Evolutionary conservation across 2,888 invertebrate species (phyloP).

Genomic region (Junonia oenone): DNA sequence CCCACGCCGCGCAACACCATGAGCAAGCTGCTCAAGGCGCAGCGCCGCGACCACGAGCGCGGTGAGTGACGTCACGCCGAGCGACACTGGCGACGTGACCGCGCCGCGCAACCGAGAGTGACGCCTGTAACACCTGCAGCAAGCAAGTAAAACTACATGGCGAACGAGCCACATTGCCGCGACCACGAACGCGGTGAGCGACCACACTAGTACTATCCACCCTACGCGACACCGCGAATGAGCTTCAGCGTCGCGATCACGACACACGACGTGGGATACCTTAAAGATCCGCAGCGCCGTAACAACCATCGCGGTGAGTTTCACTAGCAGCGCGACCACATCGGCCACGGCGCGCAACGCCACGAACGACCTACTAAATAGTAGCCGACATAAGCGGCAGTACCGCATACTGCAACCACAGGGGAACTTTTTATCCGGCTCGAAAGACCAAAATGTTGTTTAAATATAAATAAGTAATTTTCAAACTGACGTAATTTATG

Average conservation of each 20-base stretch:
- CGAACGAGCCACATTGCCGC: slow-evolving; percentile 49
- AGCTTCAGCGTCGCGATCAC: slow-evolving; percentile 18
- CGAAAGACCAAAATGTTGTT: too few species aligned
- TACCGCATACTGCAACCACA: background rate
- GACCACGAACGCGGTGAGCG: background rate
- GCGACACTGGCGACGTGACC: slow-evolving; percentile 48
- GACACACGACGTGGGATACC: too few species aligned
- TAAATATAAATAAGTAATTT: too few species aligned
- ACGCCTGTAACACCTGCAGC: slow-evolving; percentile 77
- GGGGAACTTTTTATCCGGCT: background rate
- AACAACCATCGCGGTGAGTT: too few species aligned
- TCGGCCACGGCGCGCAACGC: too few species aligned
- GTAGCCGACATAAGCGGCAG: slow-evolving; percentile 7
- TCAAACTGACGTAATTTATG: too few species aligned
- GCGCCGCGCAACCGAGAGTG: slow-evolving; percentile 43
- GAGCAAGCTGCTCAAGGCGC: slow-evolving; percentile 70
- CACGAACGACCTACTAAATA: slow-evolving; percentile 1
- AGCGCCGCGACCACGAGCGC: slow-evolving; percentile 9
- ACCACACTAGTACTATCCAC: too few species aligned
- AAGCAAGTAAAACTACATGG: slow-evolving; percentile 71
- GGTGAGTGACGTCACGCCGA: slow-evolving; percentile 59
- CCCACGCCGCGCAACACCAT: slow-evolving; percentile 57
- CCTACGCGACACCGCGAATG: slow-evolving; percentile 65
- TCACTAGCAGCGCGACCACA: too few species aligned
- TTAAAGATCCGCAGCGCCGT: too few species aligned